Percentiles rank a stretch among this genome's conserved stretches.
These are phyloP conservation scores for Parazoanthus swiftii DNA, from an alignment of 92 coral and sea anemone species.

Conservation along the genomic window DNA sequence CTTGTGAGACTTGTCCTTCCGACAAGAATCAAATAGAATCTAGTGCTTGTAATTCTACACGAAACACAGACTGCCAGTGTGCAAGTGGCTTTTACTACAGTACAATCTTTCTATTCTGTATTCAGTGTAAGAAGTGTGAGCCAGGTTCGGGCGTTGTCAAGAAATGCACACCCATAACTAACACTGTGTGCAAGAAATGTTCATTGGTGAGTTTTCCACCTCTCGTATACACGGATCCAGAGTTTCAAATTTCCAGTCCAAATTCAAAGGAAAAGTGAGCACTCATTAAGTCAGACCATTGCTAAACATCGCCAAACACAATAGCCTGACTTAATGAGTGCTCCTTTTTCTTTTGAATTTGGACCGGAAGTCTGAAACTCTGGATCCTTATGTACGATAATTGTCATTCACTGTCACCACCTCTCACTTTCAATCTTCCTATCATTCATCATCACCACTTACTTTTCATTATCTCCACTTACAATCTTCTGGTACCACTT, in stretches of 20 bases:
- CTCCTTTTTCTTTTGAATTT: too few species aligned
- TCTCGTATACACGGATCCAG: too few species aligned
- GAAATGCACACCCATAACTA: slow-evolving; percentile 40
- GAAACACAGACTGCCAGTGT: slow-evolving; percentile 59
- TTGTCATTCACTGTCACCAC: background rate
- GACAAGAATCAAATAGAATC: slow-evolving; percentile 9
- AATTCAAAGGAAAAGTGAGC: too few species aligned
- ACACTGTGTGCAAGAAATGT: slow-evolving; percentile 58
- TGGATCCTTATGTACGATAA: background rate
- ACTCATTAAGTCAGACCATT: too few species aligned
- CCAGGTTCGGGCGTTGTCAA: slow-evolving; percentile 55
- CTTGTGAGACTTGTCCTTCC: slow-evolving; percentile 44
- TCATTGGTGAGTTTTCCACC: slow-evolving; percentile 42
- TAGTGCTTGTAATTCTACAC: slow-evolving; percentile 45
- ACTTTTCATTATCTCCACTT: background rate
- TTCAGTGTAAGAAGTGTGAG: slow-evolving; percentile 51
- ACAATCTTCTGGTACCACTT: background rate
- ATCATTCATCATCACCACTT: background rate
- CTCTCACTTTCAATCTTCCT: background rate
- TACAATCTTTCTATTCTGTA: slow-evolving; percentile 32
- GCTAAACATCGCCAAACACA: too few species aligned
- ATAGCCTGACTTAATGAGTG: too few species aligned
- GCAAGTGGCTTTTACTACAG: slow-evolving; percentile 39
- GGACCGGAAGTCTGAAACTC: too few species aligned
- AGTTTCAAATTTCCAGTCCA: too few species aligned